Percentiles rank a stretch among this genome's conserved stretches.
These are phyloP conservation scores for Pipa parva DNA, from an alignment of 2,113 vertebrate species.

Conservation along the genomic window DNA sequence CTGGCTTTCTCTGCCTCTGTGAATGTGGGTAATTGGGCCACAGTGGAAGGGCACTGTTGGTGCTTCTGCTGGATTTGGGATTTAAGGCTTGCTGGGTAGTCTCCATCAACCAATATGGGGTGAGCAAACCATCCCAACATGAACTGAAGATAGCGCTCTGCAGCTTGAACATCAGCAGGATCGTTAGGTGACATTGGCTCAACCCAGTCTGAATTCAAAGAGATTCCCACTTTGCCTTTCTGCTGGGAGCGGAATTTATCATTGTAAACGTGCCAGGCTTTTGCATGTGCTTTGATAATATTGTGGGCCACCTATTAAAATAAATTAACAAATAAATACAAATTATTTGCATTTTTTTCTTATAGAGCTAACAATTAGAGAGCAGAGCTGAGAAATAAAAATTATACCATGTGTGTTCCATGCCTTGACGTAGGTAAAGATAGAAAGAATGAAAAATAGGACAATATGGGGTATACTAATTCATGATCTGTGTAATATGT, in stretches of 20 bases:
- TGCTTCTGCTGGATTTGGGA: constrained; percentile 66
- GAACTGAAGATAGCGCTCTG: constrained; percentile 84
- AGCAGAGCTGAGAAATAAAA: too few species aligned
- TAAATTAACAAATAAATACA: not conserved
- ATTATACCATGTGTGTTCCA: too few species aligned
- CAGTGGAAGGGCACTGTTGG: constrained; percentile 55
- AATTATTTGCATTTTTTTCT: too few species aligned
- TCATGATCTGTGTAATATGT: too few species aligned
- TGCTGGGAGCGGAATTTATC: constrained; percentile 69
- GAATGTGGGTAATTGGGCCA: constrained; percentile 76
- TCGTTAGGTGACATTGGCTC: constrained; percentile 64
- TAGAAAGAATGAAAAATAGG: too few species aligned
- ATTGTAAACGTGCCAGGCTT: constrained; percentile 84
- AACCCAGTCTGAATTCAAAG: constrained; percentile 88
- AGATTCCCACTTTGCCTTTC: constrained; percentile 80
- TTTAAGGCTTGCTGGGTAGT: constrained; percentile 79
- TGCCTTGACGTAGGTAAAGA: too few species aligned
- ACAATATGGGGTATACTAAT: too few species aligned
- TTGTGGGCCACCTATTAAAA: constrained; percentile 76
- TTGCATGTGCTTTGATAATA: constrained; percentile 86
- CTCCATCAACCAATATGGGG: constrained; percentile 85
- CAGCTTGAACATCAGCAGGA: constrained; percentile 67
- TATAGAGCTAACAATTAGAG: too few species aligned
- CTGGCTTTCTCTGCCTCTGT: constrained; percentile 69
- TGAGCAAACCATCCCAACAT: constrained; percentile 96